phyloP scores from a whole-genome alignment of 2,797 vertebrate genomes.

The Cossypha polioptera region DNA sequence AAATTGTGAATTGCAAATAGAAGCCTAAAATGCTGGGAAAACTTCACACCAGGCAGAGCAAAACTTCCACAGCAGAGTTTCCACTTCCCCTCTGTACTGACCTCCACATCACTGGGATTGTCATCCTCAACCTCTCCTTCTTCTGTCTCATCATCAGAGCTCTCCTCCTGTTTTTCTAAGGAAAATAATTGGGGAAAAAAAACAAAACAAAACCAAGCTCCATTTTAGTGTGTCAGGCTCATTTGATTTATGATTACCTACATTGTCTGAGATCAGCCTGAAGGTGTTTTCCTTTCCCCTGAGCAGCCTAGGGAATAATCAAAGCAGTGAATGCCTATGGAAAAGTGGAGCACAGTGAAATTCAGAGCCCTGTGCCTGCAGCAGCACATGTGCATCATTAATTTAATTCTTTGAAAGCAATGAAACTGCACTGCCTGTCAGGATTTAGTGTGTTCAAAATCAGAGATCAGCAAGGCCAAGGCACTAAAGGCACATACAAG shows the following conservation, averaged over 20 bases:
- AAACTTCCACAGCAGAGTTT: neutral
- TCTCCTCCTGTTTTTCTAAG: slow-evolving; percentile 78
- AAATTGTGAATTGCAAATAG: neutral
- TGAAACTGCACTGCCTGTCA: neutral
- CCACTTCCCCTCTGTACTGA: slow-evolving; percentile 55
- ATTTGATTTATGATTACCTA: neutral
- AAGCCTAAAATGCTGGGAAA: neutral
- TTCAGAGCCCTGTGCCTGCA: neutral
- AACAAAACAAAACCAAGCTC: neutral
- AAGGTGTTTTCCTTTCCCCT: neutral
- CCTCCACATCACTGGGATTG: slow-evolving; percentile 77
- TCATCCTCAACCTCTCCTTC: slow-evolving; percentile 86
- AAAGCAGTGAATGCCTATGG: neutral
- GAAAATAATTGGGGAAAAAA: neutral
- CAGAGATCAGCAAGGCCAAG: neutral
- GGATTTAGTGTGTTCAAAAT: neutral
- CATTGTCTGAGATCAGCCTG: neutral
- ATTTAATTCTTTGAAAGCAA: neutral
- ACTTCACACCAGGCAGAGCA: neutral
- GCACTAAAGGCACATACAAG: neutral
- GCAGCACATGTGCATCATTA: neutral
- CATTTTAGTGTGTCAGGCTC: neutral
- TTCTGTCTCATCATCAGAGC: slow-evolving; percentile 81
- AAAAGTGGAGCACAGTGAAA: neutral
- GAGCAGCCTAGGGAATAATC: neutral